A percentile compares a stretch with the other conserved stretches of the same genome.
Conservation (phyloP, 2,888 invertebrate genomes). For the Clivina fossor region DNA sequence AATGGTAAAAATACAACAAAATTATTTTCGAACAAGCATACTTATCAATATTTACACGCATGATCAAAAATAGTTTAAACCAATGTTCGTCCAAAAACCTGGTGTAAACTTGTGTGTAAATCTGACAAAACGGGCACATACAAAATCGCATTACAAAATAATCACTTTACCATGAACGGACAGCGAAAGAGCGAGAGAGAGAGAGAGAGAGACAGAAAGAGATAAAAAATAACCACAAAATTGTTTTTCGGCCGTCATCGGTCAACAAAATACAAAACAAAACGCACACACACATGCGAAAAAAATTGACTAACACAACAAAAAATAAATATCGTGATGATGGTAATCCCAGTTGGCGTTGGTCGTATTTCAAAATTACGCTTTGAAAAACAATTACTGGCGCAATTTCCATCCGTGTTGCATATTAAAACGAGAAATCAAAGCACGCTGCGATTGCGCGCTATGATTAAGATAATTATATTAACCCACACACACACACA, state of each 20-base stretch:
- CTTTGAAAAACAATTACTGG: conserved; percentile 50
- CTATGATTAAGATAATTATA: conserved; percentile 50
- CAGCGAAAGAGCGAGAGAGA: no score
- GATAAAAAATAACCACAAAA: conserved; percentile 21
- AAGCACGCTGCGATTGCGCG: no score
- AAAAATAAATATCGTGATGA: no score
- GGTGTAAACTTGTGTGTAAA: no score
- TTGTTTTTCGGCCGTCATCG: conserved; percentile 19
- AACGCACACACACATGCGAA: no score
- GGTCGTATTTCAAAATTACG: conserved; percentile 34
- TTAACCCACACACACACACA: conserved; percentile 39
- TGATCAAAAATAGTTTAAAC: no score
- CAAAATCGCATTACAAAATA: conserved; percentile 29
- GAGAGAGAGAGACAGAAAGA: no score
- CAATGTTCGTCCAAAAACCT: no score
- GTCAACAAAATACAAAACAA: conserved; percentile 9
- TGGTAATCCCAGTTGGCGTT: conserved; percentile 19
- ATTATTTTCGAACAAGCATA: not conserved
- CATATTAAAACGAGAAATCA: conserved; percentile 52
- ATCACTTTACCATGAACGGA: conserved; percentile 20
- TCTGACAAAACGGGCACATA: conserved; percentile 22
- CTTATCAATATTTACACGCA: no score
- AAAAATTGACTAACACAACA: no score
- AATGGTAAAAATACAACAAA: not conserved
- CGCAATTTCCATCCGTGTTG: conserved; percentile 49